These are phyloP conservation scores for Pygocentrus nattereri DNA, from an alignment of 2,797 vertebrate species.

Conservation along the genomic window DNA sequence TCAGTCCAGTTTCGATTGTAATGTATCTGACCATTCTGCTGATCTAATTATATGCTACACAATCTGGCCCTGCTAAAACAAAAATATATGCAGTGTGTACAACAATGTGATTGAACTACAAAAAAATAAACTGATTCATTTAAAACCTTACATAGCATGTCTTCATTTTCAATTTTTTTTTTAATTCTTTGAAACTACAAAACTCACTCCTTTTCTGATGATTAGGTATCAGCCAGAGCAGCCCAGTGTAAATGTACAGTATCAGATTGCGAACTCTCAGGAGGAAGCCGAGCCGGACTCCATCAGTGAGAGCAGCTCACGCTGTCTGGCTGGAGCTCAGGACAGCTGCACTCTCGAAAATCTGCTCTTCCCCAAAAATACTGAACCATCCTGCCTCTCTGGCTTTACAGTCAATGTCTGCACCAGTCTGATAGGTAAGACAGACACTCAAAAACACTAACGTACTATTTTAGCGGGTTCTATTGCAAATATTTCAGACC, in stretches of 20 bases:
- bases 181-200: too few species aligned
- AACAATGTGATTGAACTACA: not conserved
- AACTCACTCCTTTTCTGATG: conserved; percentile 16
- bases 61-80: too few species aligned
- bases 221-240: conserved; percentile 91
- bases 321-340: conserved; percentile 79
- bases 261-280: conserved; percentile 88
- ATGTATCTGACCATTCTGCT: too few species aligned
- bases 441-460: not conserved
- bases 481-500: not conserved
- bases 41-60: too few species aligned
- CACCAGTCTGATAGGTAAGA: conserved; percentile 85
- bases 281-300: conserved; percentile 84
- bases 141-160: too few species aligned
- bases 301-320: conserved; percentile 79
- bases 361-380: conserved; percentile 81
- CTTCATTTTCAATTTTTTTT: too few species aligned
- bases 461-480: not conserved
- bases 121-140: too few species aligned
- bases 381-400: conserved; percentile 84
- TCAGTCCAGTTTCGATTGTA: too few species aligned
- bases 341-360: conserved; percentile 77
- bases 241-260: conserved; percentile 77
- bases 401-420: conserved; percentile 86
- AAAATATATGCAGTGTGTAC: too few species aligned